Conservation (phyloP, 2,113 vertebrate genomes). For the Setophaga kirtlandii region DNA sequence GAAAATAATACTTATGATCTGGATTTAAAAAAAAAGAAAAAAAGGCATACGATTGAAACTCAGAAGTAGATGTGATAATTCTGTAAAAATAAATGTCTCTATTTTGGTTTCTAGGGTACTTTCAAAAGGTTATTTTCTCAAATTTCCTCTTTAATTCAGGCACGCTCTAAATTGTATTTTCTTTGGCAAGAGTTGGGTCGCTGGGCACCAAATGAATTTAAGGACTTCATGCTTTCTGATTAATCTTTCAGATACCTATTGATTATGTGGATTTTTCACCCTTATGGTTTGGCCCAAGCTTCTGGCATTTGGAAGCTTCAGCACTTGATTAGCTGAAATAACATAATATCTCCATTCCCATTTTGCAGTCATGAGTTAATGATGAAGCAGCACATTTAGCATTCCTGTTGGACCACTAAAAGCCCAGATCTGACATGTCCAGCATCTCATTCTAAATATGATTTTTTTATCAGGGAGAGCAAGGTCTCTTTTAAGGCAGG, state of each 20-base stretch:
- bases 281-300: conserved; percentile 10
- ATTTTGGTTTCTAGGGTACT: conserved; percentile 23
- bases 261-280: conserved; percentile 44
- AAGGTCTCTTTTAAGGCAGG: not conserved
- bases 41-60: not conserved
- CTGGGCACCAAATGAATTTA: conserved; percentile 39
- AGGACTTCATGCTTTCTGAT: conserved; percentile 49
- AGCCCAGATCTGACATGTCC: not conserved
- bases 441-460: conserved; percentile 5
- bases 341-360: not conserved
- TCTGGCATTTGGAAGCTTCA: conserved; percentile 36
- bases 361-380: conserved; percentile 20
- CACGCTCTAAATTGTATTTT: conserved; percentile 49
- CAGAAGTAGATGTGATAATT: conserved; percentile 49
- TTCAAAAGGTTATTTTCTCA: conserved; percentile 54
- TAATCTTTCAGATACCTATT: conserved; percentile 52
- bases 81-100: conserved; percentile 35
- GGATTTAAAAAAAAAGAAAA: not conserved
- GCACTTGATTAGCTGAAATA: conserved; percentile 52
- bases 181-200: conserved; percentile 41
- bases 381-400: conserved; percentile 16
- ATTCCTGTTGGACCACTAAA: not conserved
- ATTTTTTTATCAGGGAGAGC: not conserved
- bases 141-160: conserved; percentile 53
- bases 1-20: not conserved